These are phyloP conservation scores for Ophonus ardosiacus DNA, from an alignment of 2,888 invertebrate genomes.

Conservation along the genomic window DNA sequence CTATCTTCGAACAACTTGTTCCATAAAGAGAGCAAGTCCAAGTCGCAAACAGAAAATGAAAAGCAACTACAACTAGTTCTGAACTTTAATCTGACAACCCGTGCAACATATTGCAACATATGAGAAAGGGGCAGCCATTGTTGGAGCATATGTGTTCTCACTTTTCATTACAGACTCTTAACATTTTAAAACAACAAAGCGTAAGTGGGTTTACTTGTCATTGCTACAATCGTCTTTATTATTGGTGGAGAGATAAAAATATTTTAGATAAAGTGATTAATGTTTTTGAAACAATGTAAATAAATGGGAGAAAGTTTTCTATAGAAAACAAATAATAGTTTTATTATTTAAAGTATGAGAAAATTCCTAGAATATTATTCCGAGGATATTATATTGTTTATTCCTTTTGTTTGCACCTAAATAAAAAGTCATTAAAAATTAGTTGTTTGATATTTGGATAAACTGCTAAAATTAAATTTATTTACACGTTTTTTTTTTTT, in stretches of 20 bases:
- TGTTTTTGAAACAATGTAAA: conserved; percentile 10
- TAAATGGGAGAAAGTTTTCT: conserved; percentile 5
- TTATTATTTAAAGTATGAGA: background rate
- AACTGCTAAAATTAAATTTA: too few species aligned
- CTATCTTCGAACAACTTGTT: conserved; percentile 22
- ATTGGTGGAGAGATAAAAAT: background rate
- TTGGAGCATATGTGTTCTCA: conserved; percentile 31
- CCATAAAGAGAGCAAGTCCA: conserved; percentile 1
- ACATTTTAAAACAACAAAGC: conserved; percentile 55
- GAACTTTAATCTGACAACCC: conserved; percentile 46
- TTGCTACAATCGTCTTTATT: background rate
- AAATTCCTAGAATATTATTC: background rate
- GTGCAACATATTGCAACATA: conserved; percentile 37
- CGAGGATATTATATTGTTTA: too few species aligned
- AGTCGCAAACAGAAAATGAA: conserved; percentile 24
- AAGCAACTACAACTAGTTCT: conserved; percentile 40
- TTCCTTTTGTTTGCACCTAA: too few species aligned
- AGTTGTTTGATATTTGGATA: too few species aligned
- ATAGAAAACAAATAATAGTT: conserved; percentile 14
- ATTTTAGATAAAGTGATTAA: background rate
- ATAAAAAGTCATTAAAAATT: too few species aligned
- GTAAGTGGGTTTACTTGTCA: conserved; percentile 39
- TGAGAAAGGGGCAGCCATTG: conserved; percentile 1
- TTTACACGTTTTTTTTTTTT: too few species aligned
- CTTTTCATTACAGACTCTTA: conserved; percentile 44